Base-by-base conservation (phyloP, 2,113 vertebrate species). In the Ondatra zibethicus region DNA sequence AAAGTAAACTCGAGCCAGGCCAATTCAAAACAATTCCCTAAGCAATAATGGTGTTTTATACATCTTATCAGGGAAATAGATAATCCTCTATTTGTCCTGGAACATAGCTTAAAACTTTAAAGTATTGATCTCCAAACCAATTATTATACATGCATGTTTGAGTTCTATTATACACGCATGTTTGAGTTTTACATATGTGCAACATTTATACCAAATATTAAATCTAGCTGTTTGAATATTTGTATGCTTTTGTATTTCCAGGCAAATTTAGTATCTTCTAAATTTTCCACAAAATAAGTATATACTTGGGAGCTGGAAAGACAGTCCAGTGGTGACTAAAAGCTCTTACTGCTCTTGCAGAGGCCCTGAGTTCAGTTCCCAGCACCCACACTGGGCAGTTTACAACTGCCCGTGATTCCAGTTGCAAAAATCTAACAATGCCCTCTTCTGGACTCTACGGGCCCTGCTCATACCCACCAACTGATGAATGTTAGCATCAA, bases 1-100 rank as follows among this genome's bases (percentile, higher is more conserved):
- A 96, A 94, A 76, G 70, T 39, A 80, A 96, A 93, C 70, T 84
- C n/a, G 92, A 45, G n/a, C 25, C 29, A 95, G 88, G 63, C 42
- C 68, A 55, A 92, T 94, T 70, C 31, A 87, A 93, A 96, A 92
- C 39, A 94, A 19, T 78, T 77, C 27, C 31, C 50, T 78, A 75
- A 92, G 27, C 61, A 92, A 88, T 50, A 92, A 88, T 58, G 2
- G 70, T 92, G 77, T 89, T 89, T 81, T 73, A 89, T 9, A 84
- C 9, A n/a, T 80, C 19, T 88, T 95, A 36, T 77, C 95, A 82
- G 25, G 73, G 39, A 96, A 94, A 61, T 23, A 33, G 36, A 70
- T 9, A 88, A 52, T 52, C 68, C 89, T 61, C 66, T 95, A 78
- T 33, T 78, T 55, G 84, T 33, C 42, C 1, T 77, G 55, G 14